These are phyloP conservation scores for Triplophysa rosa DNA, from an alignment of 2,113 vertebrate genomes.

Conservation along the genomic window DNA sequence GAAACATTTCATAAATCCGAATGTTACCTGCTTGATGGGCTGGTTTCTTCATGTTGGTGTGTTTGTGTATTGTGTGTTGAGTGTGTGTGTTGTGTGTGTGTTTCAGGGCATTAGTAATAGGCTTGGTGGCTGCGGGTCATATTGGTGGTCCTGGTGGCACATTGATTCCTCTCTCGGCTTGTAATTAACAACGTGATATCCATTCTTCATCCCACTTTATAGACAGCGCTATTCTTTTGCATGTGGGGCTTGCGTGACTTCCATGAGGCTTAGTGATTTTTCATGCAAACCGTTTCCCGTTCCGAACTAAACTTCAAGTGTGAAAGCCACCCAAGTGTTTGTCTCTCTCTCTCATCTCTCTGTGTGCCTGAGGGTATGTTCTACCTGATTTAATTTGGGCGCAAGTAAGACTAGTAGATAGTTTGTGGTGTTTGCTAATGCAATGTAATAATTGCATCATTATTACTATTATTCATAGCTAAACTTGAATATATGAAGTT, in stretches of 20 bases:
- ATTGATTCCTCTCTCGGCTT: conserved; percentile 37
- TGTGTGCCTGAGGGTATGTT: conserved; percentile 21
- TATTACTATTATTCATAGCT: too few relatives aligned
- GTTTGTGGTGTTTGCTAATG: conserved; percentile 13
- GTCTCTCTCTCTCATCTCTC: neutral
- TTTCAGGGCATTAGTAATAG: neutral
- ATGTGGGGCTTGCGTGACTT: neutral
- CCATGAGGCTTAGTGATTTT: neutral
- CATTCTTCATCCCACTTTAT: conserved; percentile 11
- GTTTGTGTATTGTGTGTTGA: neutral
- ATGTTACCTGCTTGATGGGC: too few relatives aligned
- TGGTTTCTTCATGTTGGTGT: neutral
- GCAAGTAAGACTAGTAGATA: conserved; percentile 22
- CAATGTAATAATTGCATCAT: too few relatives aligned
- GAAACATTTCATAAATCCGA: too few relatives aligned
- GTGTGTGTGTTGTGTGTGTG: too few relatives aligned
- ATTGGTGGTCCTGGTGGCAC: conserved; percentile 25
- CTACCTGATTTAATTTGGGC: conserved; percentile 33
- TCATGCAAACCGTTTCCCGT: too few relatives aligned
- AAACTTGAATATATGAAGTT: too few relatives aligned
- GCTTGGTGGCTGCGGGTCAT: conserved; percentile 28
- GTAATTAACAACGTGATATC: neutral
- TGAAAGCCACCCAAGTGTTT: too few relatives aligned
- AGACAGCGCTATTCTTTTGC: conserved; percentile 7
- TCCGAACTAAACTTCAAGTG: too few relatives aligned